Base-by-base conservation (phyloP, 2,888 invertebrate genomes). In the Sthenelais limicola region DNA sequence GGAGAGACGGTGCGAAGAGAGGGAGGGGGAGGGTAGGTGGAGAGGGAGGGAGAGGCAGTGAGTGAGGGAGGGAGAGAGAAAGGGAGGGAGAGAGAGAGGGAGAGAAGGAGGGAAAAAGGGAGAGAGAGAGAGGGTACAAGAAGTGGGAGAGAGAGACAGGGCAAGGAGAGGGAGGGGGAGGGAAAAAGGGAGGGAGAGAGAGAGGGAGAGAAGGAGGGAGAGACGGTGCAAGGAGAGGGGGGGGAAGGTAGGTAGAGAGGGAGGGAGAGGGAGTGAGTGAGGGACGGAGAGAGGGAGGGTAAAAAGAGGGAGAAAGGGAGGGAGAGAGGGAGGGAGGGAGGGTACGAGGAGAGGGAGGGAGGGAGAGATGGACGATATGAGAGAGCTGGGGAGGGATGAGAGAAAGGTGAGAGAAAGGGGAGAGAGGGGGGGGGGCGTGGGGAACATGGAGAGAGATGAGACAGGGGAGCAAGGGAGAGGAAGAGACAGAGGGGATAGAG, bases 271-370 rank as follows among this genome's bases (percentile, higher is more conserved):
- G 54, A n/a, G n/a, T 12, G 54, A n/a, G 54, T 5, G n/a, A 26
- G 54, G n/a, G 5, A 30, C 15, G 54, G 54, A 9, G 26, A 26
- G 54, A n/a, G n/a, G 30, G 54, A n/a, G 54, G 32, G 54, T 30
- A 32, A n/a, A n/a, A 4, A 5, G n/a, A 32, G n/a, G 30, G 30
- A 32, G 30, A 32, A 30, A 28, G 30, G 54, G 32, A 7, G 32
- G 54, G 30, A n/a, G 4, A 5, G 30, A 32, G 30, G 30, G 5
- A 32, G 30, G 54, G 32, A n/a, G 54, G 54, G n/a, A 7, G n/a
- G 30, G 24, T 28, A 4, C 4, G n/a, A 32, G 30, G 30, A 26
- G 54, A 26, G 54, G n/a, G 30, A n/a, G 30, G 9, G n/a, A 24
- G 54, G 5, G 30, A 32, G 5, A 7, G 4, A 3, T 12, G n/a